Evolutionary conservation across 2,888 invertebrate species (phyloP), one percentile per base, ranked within the genome.

Genomic region (Zaprionus obscuricornis): DNA sequence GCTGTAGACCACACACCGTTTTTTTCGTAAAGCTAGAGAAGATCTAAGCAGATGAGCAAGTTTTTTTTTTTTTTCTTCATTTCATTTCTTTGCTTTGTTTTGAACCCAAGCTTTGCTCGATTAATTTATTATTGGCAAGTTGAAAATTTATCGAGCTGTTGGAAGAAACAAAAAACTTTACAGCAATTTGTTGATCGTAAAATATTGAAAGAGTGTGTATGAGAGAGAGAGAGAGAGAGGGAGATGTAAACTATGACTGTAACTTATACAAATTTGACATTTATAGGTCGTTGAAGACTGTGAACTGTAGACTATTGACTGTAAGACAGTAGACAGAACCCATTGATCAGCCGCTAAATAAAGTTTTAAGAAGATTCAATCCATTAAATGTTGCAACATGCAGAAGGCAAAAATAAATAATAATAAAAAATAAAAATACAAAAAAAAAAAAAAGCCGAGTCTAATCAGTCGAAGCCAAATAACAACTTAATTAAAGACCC

Each of bases 211-310:
- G n/a, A n/a, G n/a, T n/a, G n/a, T n/a, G n/a, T n/a, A n/a, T n/a
- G n/a, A n/a, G n/a, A n/a, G 4, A 8, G n/a, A 1, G 16, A 36
- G 14, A 37, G 20, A 10, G 1, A 37, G 4, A 3, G n/a, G 2
- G 16, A 36, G 14, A 27, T n/a, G n/a, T n/a, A n/a, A n/a, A n/a
- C 45, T 13, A 18, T 2, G 40, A 59, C 55, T 69, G 74, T 84
- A 85, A 74, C 71, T 84, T 82, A 73, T 63, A 79, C 72, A 84
- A 86, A 83, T 82, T 85, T 84, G 85, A 85, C 86, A 78, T 72
- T 85, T 84, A 78, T 82, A 85, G n/a, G n/a, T n/a, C n/a, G n/a
- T n/a, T n/a, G n/a, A n/a, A n/a, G n/a, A n/a, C n/a, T n/a, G n/a
- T n/a, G n/a, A n/a, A n/a, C n/a, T n/a, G n/a, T n/a, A n/a, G n/a